Evolutionary conservation across 2,888 invertebrate genomes (phyloP).

Genomic region (Orthonevra nobilis): DNA sequence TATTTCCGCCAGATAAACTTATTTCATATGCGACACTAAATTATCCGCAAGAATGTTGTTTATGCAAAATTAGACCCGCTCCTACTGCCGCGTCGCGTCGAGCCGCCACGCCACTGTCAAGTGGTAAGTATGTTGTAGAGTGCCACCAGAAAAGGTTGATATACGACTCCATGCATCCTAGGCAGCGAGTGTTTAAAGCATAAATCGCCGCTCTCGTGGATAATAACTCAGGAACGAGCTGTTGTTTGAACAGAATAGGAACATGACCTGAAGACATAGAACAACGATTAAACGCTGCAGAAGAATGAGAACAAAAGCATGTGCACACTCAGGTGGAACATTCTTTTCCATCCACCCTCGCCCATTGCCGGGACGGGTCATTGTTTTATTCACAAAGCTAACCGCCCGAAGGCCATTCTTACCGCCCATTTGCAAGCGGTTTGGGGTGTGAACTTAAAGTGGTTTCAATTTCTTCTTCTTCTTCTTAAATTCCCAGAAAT

Average conservation of each 20-base stretch:
- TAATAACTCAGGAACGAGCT: constrained; percentile 67
- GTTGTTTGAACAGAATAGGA: constrained; percentile 47
- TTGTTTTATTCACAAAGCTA: constrained; percentile 24
- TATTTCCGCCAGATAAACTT: constrained; percentile 74
- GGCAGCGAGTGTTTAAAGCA: constrained; percentile 66
- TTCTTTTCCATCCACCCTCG: constrained; percentile 54
- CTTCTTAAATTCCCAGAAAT: constrained; percentile 59
- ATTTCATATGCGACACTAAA: constrained; percentile 74
- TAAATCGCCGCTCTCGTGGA: constrained; percentile 66
- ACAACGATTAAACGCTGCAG: constrained; percentile 1
- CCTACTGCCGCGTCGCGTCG: neutral
- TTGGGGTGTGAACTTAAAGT: constrained; percentile 62
- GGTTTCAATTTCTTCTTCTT: constrained; percentile 31
- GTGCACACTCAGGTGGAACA: constrained; percentile 67
- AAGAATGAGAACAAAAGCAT: constrained; percentile 28
- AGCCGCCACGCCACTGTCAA: constrained; percentile 26
- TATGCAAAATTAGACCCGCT: constrained; percentile 70
- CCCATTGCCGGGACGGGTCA: constrained; percentile 34
- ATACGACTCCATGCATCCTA: constrained; percentile 62
- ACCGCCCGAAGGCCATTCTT: constrained; percentile 32
- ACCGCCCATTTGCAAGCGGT: constrained; percentile 1
- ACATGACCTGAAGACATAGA: constrained; percentile 36
- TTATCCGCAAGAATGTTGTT: constrained; percentile 74
- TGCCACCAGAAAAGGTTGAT: constrained; percentile 64
- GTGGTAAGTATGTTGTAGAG: constrained; percentile 65